Percentiles rank a stretch among this genome's conserved stretches.
phyloP scores from a whole-genome alignment of 2,113 vertebrate species.

The Pseudopodoces humilis region DNA sequence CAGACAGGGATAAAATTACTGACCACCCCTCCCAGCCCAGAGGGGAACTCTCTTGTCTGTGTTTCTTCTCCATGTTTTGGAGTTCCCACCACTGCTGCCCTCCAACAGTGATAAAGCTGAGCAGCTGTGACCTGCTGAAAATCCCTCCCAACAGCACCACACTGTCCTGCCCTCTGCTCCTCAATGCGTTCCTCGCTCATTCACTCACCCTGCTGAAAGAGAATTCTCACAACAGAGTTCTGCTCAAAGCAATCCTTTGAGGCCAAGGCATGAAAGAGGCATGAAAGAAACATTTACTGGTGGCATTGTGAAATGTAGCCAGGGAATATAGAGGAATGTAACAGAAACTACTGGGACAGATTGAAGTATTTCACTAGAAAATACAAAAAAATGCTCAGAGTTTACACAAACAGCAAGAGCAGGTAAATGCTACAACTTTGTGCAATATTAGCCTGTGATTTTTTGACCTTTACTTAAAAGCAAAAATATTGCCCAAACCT shows the following conservation, averaged over 20 bases:
- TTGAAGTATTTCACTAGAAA: background rate
- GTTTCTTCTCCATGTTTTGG: background rate
- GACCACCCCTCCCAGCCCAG: background rate
- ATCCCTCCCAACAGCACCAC: background rate
- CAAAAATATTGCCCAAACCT: background rate
- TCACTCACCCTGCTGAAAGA: background rate
- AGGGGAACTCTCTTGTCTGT: background rate
- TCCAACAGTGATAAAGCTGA: background rate
- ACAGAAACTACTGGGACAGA: background rate
- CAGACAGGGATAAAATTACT: background rate
- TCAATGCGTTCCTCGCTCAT: background rate
- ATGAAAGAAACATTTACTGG: background rate
- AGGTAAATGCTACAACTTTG: background rate
- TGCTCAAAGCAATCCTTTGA: background rate
- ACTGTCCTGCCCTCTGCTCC: background rate
- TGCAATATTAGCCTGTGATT: background rate
- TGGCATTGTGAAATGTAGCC: background rate
- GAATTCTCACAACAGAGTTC: background rate
- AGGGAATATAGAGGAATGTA: background rate
- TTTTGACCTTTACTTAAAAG: background rate
- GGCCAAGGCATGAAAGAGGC: too few relatives aligned
- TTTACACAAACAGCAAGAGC: background rate
- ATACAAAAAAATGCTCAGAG: background rate
- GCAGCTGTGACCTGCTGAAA: background rate
- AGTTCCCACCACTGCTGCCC: background rate